Conservation (phyloP, 1,140 invertebrate species). For the Sinella curviseta region DNA sequence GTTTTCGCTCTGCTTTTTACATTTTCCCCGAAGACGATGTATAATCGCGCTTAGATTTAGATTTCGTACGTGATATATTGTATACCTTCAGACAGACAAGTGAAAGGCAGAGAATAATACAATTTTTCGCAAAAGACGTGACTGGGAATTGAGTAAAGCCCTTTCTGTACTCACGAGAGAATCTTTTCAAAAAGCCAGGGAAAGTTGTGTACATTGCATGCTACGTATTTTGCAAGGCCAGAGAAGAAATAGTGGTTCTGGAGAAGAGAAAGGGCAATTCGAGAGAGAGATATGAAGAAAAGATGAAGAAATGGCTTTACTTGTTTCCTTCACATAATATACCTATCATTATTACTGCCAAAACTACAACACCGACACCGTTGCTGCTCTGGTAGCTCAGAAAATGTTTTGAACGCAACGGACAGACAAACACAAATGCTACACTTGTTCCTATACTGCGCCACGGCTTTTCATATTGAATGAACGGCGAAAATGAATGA, state of each 20-base stretch:
- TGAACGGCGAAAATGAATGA: not conserved
- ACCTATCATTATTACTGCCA: no score
- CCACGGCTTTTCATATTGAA: not conserved
- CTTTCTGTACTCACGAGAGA: not conserved
- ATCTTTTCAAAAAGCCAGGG: not conserved
- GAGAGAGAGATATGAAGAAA: no score
- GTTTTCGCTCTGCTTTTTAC: not conserved
- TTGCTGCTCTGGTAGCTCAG: no score
- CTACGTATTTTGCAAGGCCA: not conserved
- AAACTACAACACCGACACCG: no score
- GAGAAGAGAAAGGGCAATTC: no score
- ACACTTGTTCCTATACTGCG: not conserved
- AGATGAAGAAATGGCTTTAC: no score
- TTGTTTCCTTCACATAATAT: no score
- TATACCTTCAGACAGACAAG: not conserved
- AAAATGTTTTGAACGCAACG: not conserved
- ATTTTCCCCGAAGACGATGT: not conserved
- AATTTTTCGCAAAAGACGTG: slow-evolving; percentile 6
- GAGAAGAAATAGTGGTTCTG: no score
- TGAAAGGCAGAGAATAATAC: slow-evolving; percentile 14
- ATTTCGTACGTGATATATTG: not conserved
- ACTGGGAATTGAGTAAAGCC: slow-evolving; percentile 9
- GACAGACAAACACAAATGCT: not conserved
- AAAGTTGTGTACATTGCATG: not conserved
- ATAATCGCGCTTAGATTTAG: not conserved